Conservation (phyloP, 2,797 vertebrate genomes). For the Kryptopterus vitreolus region DNA sequence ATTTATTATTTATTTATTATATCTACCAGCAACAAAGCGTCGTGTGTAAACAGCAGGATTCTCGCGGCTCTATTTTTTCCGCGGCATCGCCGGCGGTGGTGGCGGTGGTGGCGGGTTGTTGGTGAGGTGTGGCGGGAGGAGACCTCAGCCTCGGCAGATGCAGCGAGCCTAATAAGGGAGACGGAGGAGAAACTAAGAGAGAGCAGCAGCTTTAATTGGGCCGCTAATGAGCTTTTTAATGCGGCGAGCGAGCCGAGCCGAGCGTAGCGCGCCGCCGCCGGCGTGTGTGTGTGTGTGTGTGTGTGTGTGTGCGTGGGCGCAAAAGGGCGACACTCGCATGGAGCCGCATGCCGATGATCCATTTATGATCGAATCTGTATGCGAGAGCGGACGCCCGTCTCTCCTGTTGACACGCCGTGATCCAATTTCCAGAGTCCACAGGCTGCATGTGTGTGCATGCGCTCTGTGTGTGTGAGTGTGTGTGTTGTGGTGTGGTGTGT, state of each 20-base stretch:
- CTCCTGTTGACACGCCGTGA: slow-evolving; percentile 69
- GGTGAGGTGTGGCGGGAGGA: background rate
- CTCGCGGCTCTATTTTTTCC: background rate
- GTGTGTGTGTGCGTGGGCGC: slow-evolving; percentile 17
- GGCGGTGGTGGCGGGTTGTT: too few relatives aligned
- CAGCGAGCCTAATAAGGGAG: slow-evolving; percentile 75
- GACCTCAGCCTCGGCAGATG: slow-evolving; percentile 44
- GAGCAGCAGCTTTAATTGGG: slow-evolving; percentile 83
- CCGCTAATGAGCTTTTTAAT: slow-evolving; percentile 83
- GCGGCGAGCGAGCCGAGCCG: slow-evolving; percentile 66
- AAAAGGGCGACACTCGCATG: slow-evolving; percentile 60
- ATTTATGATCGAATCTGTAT: slow-evolving; percentile 75
- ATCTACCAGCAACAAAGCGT: background rate
- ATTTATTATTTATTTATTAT: background rate
- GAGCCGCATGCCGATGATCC: slow-evolving; percentile 69
- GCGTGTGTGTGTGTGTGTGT: slow-evolving; percentile 37
- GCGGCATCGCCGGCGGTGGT: too few relatives aligned
- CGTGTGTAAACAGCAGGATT: background rate
- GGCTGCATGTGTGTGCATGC: slow-evolving; percentile 39
- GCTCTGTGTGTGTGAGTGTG: slow-evolving; percentile 17
- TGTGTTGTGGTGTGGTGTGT: background rate
- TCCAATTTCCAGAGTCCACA: slow-evolving; percentile 62
- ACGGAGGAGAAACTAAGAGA: slow-evolving; percentile 80
- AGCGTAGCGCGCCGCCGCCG: slow-evolving; percentile 22
- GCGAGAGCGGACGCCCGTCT: slow-evolving; percentile 56